These are phyloP conservation scores for Nasonia oneida DNA, from an alignment of 2,888 invertebrate genomes.

Conservation along the genomic window DNA sequence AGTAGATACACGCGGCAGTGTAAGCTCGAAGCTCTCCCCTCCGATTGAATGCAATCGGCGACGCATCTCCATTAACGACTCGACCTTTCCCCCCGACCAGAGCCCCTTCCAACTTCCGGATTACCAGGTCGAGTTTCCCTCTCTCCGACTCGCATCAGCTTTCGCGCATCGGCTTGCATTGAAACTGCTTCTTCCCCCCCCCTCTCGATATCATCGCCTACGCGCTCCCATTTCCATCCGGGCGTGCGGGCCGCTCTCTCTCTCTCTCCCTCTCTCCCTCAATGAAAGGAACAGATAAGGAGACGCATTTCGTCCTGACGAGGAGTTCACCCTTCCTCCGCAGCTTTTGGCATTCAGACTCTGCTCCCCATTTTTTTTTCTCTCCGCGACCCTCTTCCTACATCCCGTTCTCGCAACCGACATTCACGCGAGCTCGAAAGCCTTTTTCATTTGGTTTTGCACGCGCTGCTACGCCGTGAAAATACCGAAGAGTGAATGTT, in stretches of 20 bases:
- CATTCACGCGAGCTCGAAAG: constrained; percentile 42
- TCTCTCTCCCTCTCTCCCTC: not conserved
- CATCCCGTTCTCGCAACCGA: constrained; percentile 9
- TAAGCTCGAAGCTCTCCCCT: constrained; percentile 35
- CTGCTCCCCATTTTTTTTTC: not conserved
- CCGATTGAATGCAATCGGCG: constrained; percentile 60
- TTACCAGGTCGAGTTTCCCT: constrained; percentile 56
- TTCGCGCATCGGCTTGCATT: too few species aligned
- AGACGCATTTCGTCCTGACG: constrained; percentile 54
- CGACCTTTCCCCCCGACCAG: constrained; percentile 34
- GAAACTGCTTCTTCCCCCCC: not conserved
- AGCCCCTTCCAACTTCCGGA: constrained; percentile 52
- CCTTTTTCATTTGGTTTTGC: constrained; percentile 52
- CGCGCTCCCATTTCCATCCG: constrained; percentile 53
- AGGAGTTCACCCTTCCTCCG: constrained; percentile 13
- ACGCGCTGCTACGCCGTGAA: not conserved
- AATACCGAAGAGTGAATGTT: constrained; percentile 48
- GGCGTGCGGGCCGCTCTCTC: not conserved
- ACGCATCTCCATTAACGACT: constrained; percentile 62
- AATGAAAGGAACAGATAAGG: constrained; percentile 60
- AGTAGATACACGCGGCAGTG: constrained; percentile 23
- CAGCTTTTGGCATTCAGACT: constrained; percentile 27
- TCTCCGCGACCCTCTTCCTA: not conserved
- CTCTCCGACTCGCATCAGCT: not conserved
- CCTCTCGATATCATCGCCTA: constrained; percentile 46